Percentiles rank a stretch among this genome's conserved stretches.
phyloP scores from a whole-genome alignment of 2,113 vertebrate genomes.

The Canis aureus region DNA sequence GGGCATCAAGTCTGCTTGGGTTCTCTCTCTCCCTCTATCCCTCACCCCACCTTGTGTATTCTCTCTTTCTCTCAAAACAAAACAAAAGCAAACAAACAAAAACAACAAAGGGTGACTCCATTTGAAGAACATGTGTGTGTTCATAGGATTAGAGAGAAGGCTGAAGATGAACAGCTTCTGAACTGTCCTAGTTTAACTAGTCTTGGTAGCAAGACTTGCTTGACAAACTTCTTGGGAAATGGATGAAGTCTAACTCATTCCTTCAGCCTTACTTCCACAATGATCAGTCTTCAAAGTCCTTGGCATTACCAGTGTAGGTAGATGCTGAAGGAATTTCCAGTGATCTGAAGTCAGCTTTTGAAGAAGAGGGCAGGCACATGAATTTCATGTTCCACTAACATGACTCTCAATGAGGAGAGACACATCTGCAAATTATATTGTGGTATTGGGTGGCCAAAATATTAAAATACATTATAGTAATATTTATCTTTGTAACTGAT shows the following conservation, averaged over 20 bases:
- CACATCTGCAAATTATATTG: not conserved
- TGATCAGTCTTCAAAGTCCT: not conserved
- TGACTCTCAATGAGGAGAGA: not conserved
- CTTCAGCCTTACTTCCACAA: not conserved
- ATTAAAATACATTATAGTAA: not conserved
- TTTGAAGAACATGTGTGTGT: not conserved
- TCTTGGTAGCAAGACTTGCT: not conserved
- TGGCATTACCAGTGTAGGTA: not conserved
- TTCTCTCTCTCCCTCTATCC: not conserved
- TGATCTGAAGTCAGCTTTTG: not conserved
- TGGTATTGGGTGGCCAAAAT: not conserved
- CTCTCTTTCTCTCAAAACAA: not conserved
- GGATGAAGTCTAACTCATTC: not conserved
- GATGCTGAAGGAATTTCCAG: not conserved
- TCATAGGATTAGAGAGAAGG: not conserved
- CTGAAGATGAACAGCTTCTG: not conserved
- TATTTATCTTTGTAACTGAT: slow-evolving; percentile 4
- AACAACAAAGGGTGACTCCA: not conserved
- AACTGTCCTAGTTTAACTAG: not conserved
- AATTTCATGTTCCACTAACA: not conserved
- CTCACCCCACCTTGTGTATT: not conserved
- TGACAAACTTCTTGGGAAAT: not conserved
- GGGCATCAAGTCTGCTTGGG: not conserved
- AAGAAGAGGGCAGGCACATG: not conserved
- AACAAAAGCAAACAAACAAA: not conserved